A percentile compares a stretch with the other conserved stretches of the same genome.
Conservation (phyloP, 1,140 invertebrate genomes). For the Ectropis grisescens region DNA sequence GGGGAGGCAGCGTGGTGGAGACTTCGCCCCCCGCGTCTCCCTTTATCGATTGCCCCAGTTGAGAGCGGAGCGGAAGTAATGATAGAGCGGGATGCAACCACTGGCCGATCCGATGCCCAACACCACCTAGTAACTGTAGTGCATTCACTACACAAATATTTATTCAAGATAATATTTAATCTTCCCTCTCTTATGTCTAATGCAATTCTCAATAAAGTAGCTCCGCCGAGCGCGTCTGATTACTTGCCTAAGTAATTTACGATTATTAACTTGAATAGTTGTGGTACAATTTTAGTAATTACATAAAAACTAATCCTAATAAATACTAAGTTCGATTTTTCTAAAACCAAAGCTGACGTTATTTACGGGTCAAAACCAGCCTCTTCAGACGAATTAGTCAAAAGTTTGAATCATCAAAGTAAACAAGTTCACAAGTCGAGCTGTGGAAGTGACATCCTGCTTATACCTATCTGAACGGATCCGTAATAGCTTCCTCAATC, state of each 20-base stretch:
- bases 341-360: no score
- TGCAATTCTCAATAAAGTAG: constrained; percentile 23
- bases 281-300: background rate
- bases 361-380: constrained; percentile 6
- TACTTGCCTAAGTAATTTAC: no score
- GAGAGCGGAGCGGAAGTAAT: constrained; percentile 64
- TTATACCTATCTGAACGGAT: constrained; percentile 65
- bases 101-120: constrained; percentile 53
- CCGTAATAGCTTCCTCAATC: constrained; percentile 67
- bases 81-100: constrained; percentile 66
- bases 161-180: constrained; percentile 60
- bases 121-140: constrained; percentile 52
- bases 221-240: no score
- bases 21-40: constrained; percentile 21
- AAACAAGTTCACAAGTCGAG: constrained; percentile 61
- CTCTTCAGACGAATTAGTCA: constrained; percentile 41
- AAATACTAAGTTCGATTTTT: no score
- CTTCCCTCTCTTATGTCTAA: constrained; percentile 40
- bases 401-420: constrained; percentile 56
- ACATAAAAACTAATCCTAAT: no score
- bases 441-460: constrained; percentile 65
- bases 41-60: constrained; percentile 67
- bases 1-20: constrained; percentile 16
- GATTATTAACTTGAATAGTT: no score
- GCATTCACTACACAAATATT: constrained; percentile 63